phyloP scores from a whole-genome alignment of 2,888 invertebrate genomes.

The Spatulosminthurus flaviceps region DNA sequence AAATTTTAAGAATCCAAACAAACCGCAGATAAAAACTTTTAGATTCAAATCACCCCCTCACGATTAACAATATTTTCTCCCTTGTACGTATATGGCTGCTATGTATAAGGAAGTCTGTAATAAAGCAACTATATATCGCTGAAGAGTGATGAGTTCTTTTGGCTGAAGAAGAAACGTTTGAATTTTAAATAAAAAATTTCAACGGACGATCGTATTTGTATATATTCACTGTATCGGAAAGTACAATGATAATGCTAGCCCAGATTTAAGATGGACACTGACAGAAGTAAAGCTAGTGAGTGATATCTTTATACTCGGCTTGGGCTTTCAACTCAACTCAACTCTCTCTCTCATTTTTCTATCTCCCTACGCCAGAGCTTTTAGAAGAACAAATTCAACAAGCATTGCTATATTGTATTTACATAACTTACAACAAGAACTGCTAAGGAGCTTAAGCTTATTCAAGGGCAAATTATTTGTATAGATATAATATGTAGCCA shows the following conservation, averaged over 20 bases:
- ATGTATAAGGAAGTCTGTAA: too few relatives aligned
- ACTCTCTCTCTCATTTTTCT: conserved; percentile 18
- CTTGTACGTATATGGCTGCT: too few relatives aligned
- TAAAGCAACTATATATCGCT: too few relatives aligned
- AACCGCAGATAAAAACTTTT: not conserved
- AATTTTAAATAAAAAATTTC: not conserved
- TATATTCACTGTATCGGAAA: not conserved
- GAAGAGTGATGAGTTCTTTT: too few relatives aligned
- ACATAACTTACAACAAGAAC: conserved; percentile 1
- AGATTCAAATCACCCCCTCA: too few relatives aligned
- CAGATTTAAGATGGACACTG: conserved; percentile 31
- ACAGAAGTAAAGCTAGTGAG: conserved; percentile 7
- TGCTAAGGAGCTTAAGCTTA: not conserved
- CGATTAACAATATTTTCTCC: too few relatives aligned
- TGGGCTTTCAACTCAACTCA: not conserved
- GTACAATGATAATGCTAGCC: not conserved
- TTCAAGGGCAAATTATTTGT: not conserved
- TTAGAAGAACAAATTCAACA: too few relatives aligned
- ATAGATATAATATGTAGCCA: not conserved
- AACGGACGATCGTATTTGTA: not conserved
- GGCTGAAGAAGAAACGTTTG: too few relatives aligned
- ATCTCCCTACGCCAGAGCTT: not conserved
- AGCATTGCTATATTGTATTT: not conserved
- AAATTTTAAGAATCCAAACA: not conserved
- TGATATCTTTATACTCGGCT: conserved; percentile 27